Base-by-base conservation (phyloP, 2,113 vertebrate species). In the Xiphophorus couchianus region DNA sequence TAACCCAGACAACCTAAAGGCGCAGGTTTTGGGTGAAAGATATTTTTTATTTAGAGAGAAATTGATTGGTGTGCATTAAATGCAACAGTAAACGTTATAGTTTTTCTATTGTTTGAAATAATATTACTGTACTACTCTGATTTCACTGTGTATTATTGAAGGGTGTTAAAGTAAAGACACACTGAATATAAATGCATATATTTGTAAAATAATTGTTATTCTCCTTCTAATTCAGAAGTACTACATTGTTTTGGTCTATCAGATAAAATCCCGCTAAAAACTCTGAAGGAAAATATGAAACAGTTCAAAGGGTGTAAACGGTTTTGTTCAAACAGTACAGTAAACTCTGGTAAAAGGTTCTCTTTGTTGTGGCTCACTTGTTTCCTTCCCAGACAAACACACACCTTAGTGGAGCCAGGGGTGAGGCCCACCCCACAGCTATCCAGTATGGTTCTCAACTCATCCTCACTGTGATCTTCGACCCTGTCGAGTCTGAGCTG, bases 401-500 rank as follows among this genome's bases (percentile, higher is more conserved):
- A 66, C 71, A 79, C 97, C 95, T 96, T 97, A 31, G 93, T 94
- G 76, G 93, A 90, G 48, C 88, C 90, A 7, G 84, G 78, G 37
- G 85, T 35, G 76, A 94, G 89, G 61, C 86, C 94, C 25, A 94
- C 86, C 22, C 88, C 92, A 62, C 97, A 99, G 60, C 92, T 92
- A 3, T 91, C 85, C 78, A 99, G 92, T 14, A 98, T 90, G 9
- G 80, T 80, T 82, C 66, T 95, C 61, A 99, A 94, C 83, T 97
- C 95, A 4, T 95, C 93, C 66, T 95, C 89, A 2, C 86, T 95
- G 76, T 97, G 96, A 71, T 94, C 93, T 74, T 94, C 91, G 54
- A 97, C 85, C 69, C 95, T 92, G 75, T 97, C 96, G 1, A 96
- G 94, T 75, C 90, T 96, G 74, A 97, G 95, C 44, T 87, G 73